These are phyloP conservation scores for Pyralis farinalis DNA, from an alignment of 2,888 invertebrate genomes.

Conservation along the genomic window DNA sequence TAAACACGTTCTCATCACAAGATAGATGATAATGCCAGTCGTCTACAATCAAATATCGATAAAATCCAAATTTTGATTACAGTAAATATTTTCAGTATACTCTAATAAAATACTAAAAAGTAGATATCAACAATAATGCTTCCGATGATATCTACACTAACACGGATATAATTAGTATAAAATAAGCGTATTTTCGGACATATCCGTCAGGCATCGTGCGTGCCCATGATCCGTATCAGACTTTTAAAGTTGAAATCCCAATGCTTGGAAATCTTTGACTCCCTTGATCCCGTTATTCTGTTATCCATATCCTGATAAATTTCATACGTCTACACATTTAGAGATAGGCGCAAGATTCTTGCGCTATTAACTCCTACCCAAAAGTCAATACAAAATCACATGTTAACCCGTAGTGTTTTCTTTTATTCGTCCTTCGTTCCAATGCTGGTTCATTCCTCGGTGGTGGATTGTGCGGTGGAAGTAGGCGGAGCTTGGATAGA, in stretches of 20 bases:
- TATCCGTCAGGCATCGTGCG: constrained; percentile 53
- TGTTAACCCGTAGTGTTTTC: constrained; percentile 19
- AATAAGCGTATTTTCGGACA: constrained; percentile 79
- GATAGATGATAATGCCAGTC: constrained; percentile 36
- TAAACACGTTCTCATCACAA: constrained; percentile 34
- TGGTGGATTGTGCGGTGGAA: constrained; percentile 38
- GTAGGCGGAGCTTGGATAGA: constrained; percentile 29
- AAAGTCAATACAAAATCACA: constrained; percentile 19
- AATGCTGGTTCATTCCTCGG: constrained; percentile 39
- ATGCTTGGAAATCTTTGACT: constrained; percentile 22
- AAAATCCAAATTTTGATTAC: constrained; percentile 46
- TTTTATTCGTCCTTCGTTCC: constrained; percentile 2
- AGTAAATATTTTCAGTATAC: constrained; percentile 40
- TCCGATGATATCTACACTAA: constrained; percentile 64
- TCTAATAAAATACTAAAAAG: constrained; percentile 55
- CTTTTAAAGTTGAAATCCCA: constrained; percentile 58
- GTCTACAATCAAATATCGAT: constrained; percentile 30
- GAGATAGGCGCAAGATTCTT: constrained; percentile 18
- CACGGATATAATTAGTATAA: constrained; percentile 72
- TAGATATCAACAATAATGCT: constrained; percentile 66
- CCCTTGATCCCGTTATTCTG: constrained; percentile 14
- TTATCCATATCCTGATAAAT: constrained; percentile 15
- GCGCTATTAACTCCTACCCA: constrained; percentile 15
- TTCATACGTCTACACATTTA: constrained; percentile 15
- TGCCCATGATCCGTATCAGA: constrained; percentile 73